Conservation (phyloP, 1,140 invertebrate species). For the Hesperophylax magnus region DNA sequence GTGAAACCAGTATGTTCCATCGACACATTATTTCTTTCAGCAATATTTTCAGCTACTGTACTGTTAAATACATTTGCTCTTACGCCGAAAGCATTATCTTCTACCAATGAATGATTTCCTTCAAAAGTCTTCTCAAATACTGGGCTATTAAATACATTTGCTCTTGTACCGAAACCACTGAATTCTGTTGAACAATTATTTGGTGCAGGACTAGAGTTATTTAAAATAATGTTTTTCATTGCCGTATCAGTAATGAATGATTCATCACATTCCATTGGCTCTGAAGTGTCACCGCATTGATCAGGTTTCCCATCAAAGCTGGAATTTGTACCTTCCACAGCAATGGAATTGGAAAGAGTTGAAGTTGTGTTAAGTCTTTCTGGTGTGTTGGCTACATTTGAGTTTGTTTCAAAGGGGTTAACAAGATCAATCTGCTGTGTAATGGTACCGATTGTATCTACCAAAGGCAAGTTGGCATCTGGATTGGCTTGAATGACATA, state of each 20-base stretch:
- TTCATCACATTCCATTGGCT: slow-evolving; percentile 42
- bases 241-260: slow-evolving; percentile 21
- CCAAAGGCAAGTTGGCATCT: background rate
- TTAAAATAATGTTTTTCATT: background rate
- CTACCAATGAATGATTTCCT: background rate
- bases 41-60: background rate
- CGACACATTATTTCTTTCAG: background rate
- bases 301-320: slow-evolving; percentile 12
- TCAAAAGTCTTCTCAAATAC: background rate
- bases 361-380: background rate
- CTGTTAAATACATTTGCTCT: slow-evolving; percentile 8
- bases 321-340: background rate
- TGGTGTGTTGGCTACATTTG: background rate
- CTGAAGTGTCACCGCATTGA: background rate
- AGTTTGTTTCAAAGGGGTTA: slow-evolving; percentile 30
- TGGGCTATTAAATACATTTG: background rate
- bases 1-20: background rate
- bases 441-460: background rate
- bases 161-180: background rate
- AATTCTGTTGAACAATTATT: background rate
- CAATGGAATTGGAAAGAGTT: background rate
- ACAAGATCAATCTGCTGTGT: background rate
- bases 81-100: background rate
- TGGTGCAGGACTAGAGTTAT: background rate
- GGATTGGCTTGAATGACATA: background rate